These are phyloP conservation scores for Drosophila ficusphila DNA, from an alignment of 1,140 invertebrate genomes.

Conservation along the genomic window DNA sequence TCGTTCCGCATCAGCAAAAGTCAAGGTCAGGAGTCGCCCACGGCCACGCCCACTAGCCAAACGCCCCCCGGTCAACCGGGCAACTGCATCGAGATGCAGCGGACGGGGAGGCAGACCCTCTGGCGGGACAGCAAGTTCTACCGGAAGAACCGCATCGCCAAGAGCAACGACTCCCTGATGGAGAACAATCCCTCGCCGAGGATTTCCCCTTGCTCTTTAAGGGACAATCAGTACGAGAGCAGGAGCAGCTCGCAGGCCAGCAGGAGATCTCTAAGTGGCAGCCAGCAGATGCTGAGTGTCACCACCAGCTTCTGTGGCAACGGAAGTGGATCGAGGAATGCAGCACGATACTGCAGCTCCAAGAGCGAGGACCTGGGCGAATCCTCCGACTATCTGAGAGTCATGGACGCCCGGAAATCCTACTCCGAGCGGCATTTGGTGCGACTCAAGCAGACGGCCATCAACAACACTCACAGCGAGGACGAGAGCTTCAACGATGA, in stretches of 20 bases:
- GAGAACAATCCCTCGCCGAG: slow-evolving; percentile 75
- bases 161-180: slow-evolving; percentile 82
- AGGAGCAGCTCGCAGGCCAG: slow-evolving; percentile 69
- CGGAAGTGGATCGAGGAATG: slow-evolving; percentile 11
- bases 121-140: slow-evolving; percentile 84
- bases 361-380: slow-evolving; percentile 80
- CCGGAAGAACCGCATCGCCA: slow-evolving; percentile 82
- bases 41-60: slow-evolving; percentile 37
- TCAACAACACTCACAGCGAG: slow-evolving; percentile 77
- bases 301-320: slow-evolving; percentile 77
- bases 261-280: slow-evolving; percentile 63
- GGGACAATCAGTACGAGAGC: slow-evolving; percentile 79
- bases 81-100: slow-evolving; percentile 64
- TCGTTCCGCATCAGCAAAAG: slow-evolving; percentile 82
- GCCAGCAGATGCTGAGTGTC: slow-evolving; percentile 70
- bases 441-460: slow-evolving; percentile 81
- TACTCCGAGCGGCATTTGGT: slow-evolving; percentile 81
- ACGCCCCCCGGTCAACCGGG: slow-evolving; percentile 50
- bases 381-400: slow-evolving; percentile 68
- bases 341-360: slow-evolving; percentile 75
- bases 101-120: slow-evolving; percentile 68
- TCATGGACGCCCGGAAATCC: slow-evolving; percentile 80
- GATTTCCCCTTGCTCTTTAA: slow-evolving; percentile 72
- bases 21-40: slow-evolving; percentile 51
- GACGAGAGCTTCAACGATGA: slow-evolving; percentile 83